Evolutionary conservation across 2,797 vertebrate genomes (phyloP).

Genomic region (Ataeniobius toweri): DNA sequence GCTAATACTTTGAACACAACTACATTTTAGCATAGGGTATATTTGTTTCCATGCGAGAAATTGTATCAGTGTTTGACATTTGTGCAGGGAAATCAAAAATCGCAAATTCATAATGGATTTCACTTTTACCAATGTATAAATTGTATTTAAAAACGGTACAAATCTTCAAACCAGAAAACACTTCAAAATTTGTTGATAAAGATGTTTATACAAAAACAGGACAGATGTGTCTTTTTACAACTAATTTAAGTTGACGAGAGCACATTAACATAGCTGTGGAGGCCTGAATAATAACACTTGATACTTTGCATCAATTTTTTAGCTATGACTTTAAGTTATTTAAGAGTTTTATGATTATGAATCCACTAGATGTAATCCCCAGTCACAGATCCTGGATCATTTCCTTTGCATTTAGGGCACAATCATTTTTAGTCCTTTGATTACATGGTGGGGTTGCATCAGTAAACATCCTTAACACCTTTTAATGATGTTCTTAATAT

Average conservation of each 20-base stretch:
- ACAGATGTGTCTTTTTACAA: neutral
- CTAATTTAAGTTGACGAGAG: neutral
- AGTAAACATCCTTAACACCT: slow-evolving; percentile 39
- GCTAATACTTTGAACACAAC: too few species aligned
- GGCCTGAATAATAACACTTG: slow-evolving; percentile 49
- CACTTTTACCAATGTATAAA: neutral
- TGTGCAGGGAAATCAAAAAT: neutral
- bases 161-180: neutral
- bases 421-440: slow-evolving; percentile 22
- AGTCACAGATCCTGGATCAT: neutral
- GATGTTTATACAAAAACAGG: neutral
- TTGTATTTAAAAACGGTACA: neutral
- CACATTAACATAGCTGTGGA: neutral
- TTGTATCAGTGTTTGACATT: too few species aligned
- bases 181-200: neutral
- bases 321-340: neutral
- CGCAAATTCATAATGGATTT: neutral
- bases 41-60: too few species aligned
- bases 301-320: neutral
- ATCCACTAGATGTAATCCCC: slow-evolving; percentile 42
- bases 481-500: slow-evolving; percentile 45
- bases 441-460: slow-evolving; percentile 39
- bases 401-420: slow-evolving; percentile 32
- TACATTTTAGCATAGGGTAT: too few species aligned
- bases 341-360: neutral